A percentile compares a stretch with the other conserved stretches of the same genome.
Conservation (phyloP, 2,797 vertebrate genomes). For the Lophotriccus pileatus region DNA sequence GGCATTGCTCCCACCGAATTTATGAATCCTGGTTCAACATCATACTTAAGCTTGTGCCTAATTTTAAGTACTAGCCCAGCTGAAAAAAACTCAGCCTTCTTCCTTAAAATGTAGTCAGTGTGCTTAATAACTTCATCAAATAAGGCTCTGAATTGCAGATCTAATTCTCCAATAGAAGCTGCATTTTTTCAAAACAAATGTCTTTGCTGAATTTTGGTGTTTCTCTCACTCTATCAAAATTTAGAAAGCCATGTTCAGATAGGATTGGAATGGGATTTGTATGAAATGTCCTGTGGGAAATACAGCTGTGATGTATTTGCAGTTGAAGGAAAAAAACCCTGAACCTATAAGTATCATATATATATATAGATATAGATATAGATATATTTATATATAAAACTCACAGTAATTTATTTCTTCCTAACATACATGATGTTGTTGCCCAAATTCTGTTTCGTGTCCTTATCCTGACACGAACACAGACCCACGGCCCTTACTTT, state of each 20-base stretch:
- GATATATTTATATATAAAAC: no score
- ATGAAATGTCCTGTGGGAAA: neutral
- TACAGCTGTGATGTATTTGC: neutral
- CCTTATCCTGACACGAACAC: neutral
- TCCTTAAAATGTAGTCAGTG: neutral
- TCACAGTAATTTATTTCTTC: neutral
- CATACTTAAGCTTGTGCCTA: neutral
- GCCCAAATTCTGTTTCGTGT: neutral
- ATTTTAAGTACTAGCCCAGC: neutral
- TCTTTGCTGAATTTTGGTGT: neutral
- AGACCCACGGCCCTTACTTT: neutral
- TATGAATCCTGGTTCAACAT: neutral
- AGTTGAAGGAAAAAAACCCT: neutral
- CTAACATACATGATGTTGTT: neutral
- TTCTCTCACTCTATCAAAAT: neutral
- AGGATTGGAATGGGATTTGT: neutral
- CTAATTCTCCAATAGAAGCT: neutral
- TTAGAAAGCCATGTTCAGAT: neutral
- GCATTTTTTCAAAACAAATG: neutral
- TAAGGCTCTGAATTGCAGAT: conserved; percentile 3
- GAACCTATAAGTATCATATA: neutral
- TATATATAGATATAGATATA: neutral
- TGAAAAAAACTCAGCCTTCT: neutral
- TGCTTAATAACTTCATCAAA: neutral
- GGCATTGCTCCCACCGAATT: neutral